Conservation (phyloP, 2,113 vertebrate genomes). For the Pomatostomus ruficeps region DNA sequence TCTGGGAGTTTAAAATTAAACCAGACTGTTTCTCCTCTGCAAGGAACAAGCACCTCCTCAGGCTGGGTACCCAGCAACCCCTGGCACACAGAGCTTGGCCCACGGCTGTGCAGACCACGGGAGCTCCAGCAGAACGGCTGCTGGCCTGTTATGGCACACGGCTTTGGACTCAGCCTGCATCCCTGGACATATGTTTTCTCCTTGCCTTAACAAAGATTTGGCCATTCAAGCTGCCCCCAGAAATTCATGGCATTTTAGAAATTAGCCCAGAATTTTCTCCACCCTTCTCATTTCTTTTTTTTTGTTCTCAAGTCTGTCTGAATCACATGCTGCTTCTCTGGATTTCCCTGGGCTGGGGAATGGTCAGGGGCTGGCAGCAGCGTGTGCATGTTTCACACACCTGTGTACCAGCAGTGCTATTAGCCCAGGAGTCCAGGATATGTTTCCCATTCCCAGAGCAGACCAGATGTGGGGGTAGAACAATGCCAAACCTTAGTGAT, state of each 20-base stretch:
- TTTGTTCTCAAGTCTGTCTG: background rate
- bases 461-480: background rate
- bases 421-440: background rate
- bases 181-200: background rate
- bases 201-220: background rate
- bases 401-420: rapidly evolving
- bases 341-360: background rate
- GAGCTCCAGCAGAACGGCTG: rapidly evolving
- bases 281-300: background rate
- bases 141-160: rapidly evolving
- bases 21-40: background rate
- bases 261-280: background rate
- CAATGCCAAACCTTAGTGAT: background rate
- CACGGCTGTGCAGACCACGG: rapidly evolving
- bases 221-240: background rate
- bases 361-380: background rate
- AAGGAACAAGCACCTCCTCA: background rate
- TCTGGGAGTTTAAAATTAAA: background rate
- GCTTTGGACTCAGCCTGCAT: background rate
- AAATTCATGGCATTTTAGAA: background rate
- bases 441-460: background rate
- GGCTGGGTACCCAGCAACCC: background rate
- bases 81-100: background rate
- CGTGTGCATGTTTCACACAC: rapidly evolving
- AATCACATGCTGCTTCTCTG: rapidly evolving